Base-by-base conservation (phyloP, 2,888 invertebrate species). In the Drosophila fungiperda region DNA sequence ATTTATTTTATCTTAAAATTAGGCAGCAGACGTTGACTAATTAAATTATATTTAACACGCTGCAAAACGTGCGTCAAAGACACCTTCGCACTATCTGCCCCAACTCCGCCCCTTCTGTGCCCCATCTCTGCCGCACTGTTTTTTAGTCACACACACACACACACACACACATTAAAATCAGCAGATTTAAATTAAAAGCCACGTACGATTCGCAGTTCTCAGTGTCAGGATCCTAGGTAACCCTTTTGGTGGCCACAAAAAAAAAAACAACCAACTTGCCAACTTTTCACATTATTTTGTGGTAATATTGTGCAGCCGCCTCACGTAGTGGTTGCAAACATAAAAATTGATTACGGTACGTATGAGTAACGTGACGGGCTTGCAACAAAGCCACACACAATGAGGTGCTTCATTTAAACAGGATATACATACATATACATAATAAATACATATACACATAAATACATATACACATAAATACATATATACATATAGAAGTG, bases 341-440 rank as follows among this genome's bases (percentile, higher is more conserved):
- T 90, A 87, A 90, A 91, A 91, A 90, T 90, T 90, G 92, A 91
- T 91, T 92, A 85, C 81, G 81, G 60, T 81, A 72, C 79, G 82
- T 84, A 87, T 85, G 79, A 68, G 68, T 76, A 83, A 71, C 69
- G 83, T 73, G 68, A 68, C 58, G 49, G 29, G 49, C 48, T 36
- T 40, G 17, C 53, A 38, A 63, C 48, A 64, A 67, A 62, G 48
- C 36, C 42, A 33, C 80, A 60, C 69, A 68, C 38, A 52, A 35
- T 9, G 55, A 55, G 68, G 17, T 35, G 68, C 49, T 42, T 40
- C 29, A 29, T 15, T 36, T 29, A 36, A 29, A 20, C 40, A 29
- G 69, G 49, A 42, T 57, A 55, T 29, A 64, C 12, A 6, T 15
- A 62, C 17, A 35, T 8, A 35, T 33, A 52, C 20, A 38, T 8